A percentile compares a stretch with the other conserved stretches of the same genome.
Evolutionary conservation across 1,140 invertebrate species (phyloP).

Genomic region (Zaprionus kolodkinae): DNA sequence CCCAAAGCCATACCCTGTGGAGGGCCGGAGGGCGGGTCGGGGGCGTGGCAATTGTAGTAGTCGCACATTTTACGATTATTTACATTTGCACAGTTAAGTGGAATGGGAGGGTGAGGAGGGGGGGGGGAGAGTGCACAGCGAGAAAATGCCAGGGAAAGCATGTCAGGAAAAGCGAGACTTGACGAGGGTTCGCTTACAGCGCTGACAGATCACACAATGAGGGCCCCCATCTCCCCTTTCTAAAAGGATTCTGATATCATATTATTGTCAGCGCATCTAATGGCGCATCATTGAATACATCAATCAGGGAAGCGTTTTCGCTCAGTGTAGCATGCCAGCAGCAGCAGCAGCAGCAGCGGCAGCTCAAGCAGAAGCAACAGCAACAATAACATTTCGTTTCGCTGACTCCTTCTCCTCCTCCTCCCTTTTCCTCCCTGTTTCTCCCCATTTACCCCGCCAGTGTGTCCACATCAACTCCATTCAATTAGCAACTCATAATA

Average conservation of each 20-base stretch:
- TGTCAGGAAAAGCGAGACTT: constrained; percentile 6
- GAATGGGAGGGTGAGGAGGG: too few species aligned
- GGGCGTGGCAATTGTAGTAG: constrained; percentile 30
- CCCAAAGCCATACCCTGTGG: constrained; percentile 22
- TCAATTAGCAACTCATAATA: constrained; percentile 82
- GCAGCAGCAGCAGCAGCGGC: constrained; percentile 12
- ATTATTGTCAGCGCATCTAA: constrained; percentile 34
- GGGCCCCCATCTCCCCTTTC: neutral
- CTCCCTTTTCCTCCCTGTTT: too few species aligned
- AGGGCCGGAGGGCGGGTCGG: neutral
- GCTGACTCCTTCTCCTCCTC: neutral
- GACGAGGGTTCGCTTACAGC: constrained; percentile 36
- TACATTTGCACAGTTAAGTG: constrained; percentile 65
- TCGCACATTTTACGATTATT: constrained; percentile 71
- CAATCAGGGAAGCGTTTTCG: constrained; percentile 42
- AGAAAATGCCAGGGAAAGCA: constrained; percentile 19
- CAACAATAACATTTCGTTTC: constrained; percentile 22
- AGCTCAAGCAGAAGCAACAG: neutral
- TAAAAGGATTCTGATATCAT: constrained; percentile 26
- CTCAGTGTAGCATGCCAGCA: constrained; percentile 30
- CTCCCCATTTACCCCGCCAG: neutral
- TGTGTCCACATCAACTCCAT: constrained; percentile 65
- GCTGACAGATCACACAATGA: constrained; percentile 2
- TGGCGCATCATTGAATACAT: constrained; percentile 34
- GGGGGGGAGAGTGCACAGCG: constrained; percentile 47